Conservation (phyloP, 1,140 invertebrate species). For the Meloidogyne floridensis region DNA sequence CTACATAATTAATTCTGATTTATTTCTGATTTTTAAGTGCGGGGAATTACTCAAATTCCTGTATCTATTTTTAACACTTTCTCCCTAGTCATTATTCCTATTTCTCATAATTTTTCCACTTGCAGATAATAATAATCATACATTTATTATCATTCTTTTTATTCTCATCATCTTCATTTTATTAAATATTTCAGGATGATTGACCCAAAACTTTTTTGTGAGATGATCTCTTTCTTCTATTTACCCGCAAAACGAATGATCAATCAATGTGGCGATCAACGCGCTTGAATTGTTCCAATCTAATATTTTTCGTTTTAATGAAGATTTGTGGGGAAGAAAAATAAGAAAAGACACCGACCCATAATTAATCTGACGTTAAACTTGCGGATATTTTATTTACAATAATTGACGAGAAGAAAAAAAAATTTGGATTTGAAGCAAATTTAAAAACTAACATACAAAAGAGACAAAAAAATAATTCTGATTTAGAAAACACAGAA, state of each 20-base stretch:
- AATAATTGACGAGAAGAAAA: neutral
- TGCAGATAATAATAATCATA: too few species aligned
- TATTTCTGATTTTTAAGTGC: neutral
- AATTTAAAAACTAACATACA: neutral
- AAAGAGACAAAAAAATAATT: neutral
- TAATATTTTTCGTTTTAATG: neutral
- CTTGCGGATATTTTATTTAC: neutral
- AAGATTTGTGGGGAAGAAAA: neutral
- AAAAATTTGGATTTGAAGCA: neutral
- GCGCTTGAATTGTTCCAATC: slow-evolving; percentile 3
- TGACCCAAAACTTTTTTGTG: neutral
- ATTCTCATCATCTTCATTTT: neutral
- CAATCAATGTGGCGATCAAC: slow-evolving; percentile 3
- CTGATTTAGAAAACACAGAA: neutral
- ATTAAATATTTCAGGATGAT: neutral
- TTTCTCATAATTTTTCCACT: neutral
- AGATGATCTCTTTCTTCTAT: neutral
- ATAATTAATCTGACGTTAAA: slow-evolving; percentile 2
- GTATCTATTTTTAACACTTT: neutral
- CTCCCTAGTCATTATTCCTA: neutral
- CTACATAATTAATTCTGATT: too few species aligned
- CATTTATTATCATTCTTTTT: neutral
- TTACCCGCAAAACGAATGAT: neutral
- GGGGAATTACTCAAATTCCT: neutral
- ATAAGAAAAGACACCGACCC: neutral